Conservation (phyloP, 2,113 vertebrate species). For the Ceuthmochares aereus region DNA sequence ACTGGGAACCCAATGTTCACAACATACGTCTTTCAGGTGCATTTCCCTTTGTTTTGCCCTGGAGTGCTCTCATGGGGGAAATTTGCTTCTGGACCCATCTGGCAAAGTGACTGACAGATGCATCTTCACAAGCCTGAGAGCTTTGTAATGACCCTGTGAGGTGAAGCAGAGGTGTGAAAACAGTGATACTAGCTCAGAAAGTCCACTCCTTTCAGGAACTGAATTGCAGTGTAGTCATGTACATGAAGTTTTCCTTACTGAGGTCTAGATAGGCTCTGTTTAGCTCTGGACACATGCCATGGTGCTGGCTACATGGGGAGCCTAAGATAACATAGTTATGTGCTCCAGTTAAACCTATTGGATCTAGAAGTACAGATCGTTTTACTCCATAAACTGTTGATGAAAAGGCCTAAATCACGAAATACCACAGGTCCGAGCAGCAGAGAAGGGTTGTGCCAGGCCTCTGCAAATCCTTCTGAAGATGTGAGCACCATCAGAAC, state of each 20-base stretch:
- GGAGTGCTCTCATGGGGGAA: background rate
- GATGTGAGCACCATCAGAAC: background rate
- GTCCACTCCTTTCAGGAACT: background rate
- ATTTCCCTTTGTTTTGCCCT: background rate
- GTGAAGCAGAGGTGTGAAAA: background rate
- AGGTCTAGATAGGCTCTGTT: background rate
- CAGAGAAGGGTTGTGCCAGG: background rate
- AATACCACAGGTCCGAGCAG: background rate
- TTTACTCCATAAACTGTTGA: background rate
- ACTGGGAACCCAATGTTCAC: background rate
- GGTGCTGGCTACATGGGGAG: background rate
- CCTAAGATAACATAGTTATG: rapidly evolving
- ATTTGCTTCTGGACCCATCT: background rate
- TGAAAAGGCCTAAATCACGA: background rate
- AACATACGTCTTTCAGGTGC: rapidly evolving
- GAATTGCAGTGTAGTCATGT: background rate
- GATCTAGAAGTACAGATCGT: background rate
- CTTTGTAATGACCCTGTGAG: background rate
- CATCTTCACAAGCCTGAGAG: background rate
- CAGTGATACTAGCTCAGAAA: background rate
- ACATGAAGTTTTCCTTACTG: rapidly evolving
- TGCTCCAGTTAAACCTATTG: background rate
- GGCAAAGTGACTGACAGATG: background rate
- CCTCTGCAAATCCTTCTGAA: background rate
- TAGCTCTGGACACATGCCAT: background rate